These are phyloP conservation scores for Megaptera novaeangliae DNA, from an alignment of 2,113 vertebrate genomes.

Conservation along the genomic window DNA sequence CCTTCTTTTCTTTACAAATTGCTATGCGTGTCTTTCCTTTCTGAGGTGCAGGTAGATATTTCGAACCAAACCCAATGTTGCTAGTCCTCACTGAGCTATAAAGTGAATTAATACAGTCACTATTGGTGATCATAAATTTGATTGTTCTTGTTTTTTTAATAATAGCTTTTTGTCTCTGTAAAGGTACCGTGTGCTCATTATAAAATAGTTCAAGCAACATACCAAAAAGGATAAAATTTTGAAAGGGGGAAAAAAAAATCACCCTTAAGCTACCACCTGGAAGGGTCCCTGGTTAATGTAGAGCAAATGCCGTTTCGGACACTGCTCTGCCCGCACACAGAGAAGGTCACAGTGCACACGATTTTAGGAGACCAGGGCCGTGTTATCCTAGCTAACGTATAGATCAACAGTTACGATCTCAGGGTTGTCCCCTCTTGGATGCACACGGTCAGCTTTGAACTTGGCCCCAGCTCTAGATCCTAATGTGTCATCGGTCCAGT, in stretches of 20 bases:
- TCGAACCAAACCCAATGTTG: neutral
- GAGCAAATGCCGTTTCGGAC: accelerated
- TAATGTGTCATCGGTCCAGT: neutral
- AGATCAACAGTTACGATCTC: accelerated
- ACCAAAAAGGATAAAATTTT: neutral
- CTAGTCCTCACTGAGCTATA: neutral
- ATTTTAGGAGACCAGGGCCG: neutral
- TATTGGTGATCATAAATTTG: neutral
- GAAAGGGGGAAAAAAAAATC: neutral
- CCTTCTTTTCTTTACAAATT: neutral
- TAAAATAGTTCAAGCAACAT: neutral
- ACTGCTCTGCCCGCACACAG: neutral
- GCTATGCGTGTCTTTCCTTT: neutral
- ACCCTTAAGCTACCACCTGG: neutral
- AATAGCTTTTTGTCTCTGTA: neutral
- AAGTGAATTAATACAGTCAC: neutral
- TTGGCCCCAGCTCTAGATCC: accelerated
- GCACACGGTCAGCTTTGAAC: neutral
- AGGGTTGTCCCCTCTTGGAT: neutral
- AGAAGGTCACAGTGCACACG: accelerated
- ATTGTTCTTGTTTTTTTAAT: neutral
- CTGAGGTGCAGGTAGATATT: neutral
- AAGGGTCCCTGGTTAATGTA: neutral
- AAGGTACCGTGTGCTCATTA: neutral
- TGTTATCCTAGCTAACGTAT: neutral